A percentile compares a stretch with the other conserved stretches of the same genome.
phyloP scores from a whole-genome alignment of 2,888 invertebrate species.

The Cosmia trapezina region DNA sequence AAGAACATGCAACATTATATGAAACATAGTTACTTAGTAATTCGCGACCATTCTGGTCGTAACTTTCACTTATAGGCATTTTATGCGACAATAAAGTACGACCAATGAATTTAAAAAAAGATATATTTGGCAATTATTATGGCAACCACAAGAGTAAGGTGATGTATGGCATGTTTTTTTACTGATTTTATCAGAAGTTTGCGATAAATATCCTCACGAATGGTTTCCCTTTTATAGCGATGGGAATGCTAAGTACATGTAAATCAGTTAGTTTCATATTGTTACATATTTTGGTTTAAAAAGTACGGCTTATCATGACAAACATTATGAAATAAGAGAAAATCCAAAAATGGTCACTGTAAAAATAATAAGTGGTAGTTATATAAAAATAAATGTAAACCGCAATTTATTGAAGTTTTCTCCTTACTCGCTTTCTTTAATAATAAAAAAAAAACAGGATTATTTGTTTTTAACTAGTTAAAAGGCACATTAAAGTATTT shows the following conservation, averaged over 20 bases:
- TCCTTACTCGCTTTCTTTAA: background rate
- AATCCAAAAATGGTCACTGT: background rate
- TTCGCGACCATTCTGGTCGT: constrained; percentile 36
- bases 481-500: background rate
- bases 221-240: constrained; percentile 30
- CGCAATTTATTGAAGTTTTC: background rate
- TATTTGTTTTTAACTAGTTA: background rate
- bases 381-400: background rate
- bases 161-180: constrained; percentile 20
- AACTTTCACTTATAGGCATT: constrained; percentile 49
- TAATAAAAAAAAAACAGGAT: background rate
- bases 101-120: constrained; percentile 27
- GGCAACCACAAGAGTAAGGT: constrained; percentile 20
- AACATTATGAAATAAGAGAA: background rate
- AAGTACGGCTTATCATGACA: background rate
- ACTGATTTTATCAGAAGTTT: constrained; percentile 24
- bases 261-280: background rate
- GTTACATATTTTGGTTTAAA: background rate
- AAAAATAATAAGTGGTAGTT: background rate
- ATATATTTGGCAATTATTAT: constrained; percentile 48
- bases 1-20: constrained; percentile 15
- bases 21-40: constrained; percentile 32
- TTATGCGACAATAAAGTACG: constrained; percentile 10
- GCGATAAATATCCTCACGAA: constrained; percentile 28
- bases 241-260: constrained; percentile 1